phyloP scores from a whole-genome alignment of 2,888 invertebrate genomes.

The Exephanes ischioxanthus region DNA sequence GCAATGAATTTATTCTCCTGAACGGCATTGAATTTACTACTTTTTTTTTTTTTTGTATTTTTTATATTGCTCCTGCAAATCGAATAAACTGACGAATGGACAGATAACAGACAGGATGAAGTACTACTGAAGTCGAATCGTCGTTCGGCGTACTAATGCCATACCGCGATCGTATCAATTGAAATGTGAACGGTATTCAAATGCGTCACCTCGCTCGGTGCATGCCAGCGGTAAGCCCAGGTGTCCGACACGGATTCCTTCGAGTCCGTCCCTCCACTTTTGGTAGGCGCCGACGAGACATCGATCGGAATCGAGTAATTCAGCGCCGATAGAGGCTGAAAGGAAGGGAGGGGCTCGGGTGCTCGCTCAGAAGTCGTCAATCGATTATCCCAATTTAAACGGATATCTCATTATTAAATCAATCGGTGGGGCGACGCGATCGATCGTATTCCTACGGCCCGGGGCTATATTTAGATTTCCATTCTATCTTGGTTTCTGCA shows the following conservation, averaged over 20 bases:
- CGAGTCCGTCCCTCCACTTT: conserved; percentile 18
- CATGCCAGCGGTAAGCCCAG: conserved; percentile 11
- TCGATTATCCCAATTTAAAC: conserved; percentile 42
- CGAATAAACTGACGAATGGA: not conserved
- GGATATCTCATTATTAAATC: conserved; percentile 26
- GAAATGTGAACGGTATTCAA: conserved; percentile 62
- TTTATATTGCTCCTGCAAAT: not conserved
- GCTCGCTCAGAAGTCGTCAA: conserved; percentile 19
- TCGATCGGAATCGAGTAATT: conserved; percentile 29
- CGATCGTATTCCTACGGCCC: not conserved
- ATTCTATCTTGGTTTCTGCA: not conserved
- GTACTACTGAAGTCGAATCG: conserved; percentile 19
- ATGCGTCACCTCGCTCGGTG: conserved; percentile 23
- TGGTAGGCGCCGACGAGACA: conserved; percentile 7
- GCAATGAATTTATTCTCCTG: not conserved
- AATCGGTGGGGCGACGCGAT: conserved; percentile 14
- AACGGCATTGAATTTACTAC: not conserved
- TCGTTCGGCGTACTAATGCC: conserved; percentile 32
- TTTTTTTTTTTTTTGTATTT: too few species aligned
- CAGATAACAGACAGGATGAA: not conserved
- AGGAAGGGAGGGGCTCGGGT: not conserved
- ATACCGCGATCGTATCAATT: conserved; percentile 57
- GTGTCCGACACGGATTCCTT: conserved; percentile 40
- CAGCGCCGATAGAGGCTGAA: not conserved
- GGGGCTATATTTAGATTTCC: not conserved